Evolutionary conservation across 1,140 invertebrate species (phyloP).

Genomic region (Zaprionus taronus): DNA sequence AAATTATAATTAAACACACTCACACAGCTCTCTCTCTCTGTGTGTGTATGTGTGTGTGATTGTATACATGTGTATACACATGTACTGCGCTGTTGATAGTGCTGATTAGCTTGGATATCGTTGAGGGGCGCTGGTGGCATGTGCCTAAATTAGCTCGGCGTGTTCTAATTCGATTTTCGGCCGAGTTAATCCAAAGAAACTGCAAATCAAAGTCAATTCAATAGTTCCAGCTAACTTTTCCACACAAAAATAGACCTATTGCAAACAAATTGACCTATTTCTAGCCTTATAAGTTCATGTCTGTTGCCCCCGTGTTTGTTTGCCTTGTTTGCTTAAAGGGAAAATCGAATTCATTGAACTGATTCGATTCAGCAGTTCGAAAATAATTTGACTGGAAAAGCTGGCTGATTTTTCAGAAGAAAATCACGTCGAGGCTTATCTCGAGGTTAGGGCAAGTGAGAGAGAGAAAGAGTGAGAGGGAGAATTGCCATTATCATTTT

Average conservation of each 20-base stretch:
- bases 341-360: not conserved
- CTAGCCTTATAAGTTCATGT: not conserved
- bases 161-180: not conserved
- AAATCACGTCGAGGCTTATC: not conserved
- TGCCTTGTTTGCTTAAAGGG: too few relatives aligned
- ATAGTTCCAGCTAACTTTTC: not conserved
- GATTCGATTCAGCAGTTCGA: not conserved
- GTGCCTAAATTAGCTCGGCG: not conserved
- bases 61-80: not conserved
- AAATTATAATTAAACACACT: slow-evolving; percentile 29
- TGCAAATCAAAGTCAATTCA: not conserved
- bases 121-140: not conserved
- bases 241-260: not conserved
- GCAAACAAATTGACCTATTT: not conserved
- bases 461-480: not conserved
- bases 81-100: not conserved
- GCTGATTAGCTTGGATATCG: not conserved
- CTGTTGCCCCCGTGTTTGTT: not conserved
- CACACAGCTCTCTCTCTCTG: not conserved
- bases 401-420: not conserved
- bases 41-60: not conserved
- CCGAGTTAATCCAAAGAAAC: not conserved
- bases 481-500: slow-evolving; percentile 8
- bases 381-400: slow-evolving; percentile 7
- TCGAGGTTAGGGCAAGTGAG: not conserved